phyloP scores from a whole-genome alignment of 2,113 vertebrate species.

The Trichechus manatus region DNA sequence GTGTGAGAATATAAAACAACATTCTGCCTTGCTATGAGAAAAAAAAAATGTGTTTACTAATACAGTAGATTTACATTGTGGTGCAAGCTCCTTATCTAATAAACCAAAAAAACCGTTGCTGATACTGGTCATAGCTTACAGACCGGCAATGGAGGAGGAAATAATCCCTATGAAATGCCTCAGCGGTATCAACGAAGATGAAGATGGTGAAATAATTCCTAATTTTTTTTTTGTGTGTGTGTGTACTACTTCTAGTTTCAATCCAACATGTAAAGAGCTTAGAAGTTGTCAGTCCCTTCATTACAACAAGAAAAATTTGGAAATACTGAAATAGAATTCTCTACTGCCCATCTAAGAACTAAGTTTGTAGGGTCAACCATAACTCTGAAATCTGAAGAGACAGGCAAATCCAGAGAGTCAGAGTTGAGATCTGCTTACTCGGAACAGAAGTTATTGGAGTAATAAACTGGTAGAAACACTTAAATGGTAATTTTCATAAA shows the following conservation, averaged over 20 bases:
- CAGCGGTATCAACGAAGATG: not conserved
- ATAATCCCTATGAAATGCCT: not conserved
- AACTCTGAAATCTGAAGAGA: not conserved
- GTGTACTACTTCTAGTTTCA: not conserved
- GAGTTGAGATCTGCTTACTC: not conserved
- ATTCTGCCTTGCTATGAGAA: not conserved
- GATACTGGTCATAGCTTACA: not conserved
- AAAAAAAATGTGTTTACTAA: not conserved
- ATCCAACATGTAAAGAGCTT: not conserved
- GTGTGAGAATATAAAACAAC: not conserved
- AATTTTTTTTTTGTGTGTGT: not conserved
- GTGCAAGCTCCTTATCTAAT: not conserved
- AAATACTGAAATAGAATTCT: not conserved
- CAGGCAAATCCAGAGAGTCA: not conserved
- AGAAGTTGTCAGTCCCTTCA: not conserved
- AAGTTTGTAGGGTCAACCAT: not conserved
- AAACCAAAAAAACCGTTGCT: too few relatives aligned
- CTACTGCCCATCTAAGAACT: not conserved
- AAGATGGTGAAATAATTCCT: not conserved
- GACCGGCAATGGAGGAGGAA: not conserved
- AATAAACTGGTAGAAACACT: not conserved
- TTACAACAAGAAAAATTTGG: not conserved
- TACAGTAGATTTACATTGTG: not conserved
- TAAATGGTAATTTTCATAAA: not conserved
- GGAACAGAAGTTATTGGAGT: not conserved